Base-by-base conservation (phyloP, 2,888 invertebrate genomes). In the Chouioia cunea region DNA sequence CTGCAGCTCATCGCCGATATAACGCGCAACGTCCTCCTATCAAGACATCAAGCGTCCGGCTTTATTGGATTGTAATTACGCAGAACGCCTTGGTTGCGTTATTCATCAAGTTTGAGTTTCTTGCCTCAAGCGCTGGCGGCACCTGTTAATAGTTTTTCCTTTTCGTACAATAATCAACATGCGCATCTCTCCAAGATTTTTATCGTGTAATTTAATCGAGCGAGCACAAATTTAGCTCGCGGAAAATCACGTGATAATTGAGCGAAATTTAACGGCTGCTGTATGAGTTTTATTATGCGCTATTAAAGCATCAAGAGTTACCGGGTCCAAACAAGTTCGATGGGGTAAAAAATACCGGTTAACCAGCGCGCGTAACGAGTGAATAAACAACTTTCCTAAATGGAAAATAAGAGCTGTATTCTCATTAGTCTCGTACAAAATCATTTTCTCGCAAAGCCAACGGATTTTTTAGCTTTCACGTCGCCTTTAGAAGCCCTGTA, bases 11-110 rank as follows among this genome's bases (percentile, higher is more conserved):
- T 64, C 64, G 27, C 47, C 47, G 46, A 23, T 52, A 22, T 62
- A 56, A 50, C 50, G 48, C 22, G 22, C 20, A 18, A 52, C 54
- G 54, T 23, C 54, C 23, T 12, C 27, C 52, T 64, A 72, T 72
- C 72, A 69, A 72, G 72, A 72, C 68, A 65, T 72, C 69, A 60
- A 58, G 67, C 47, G 64, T 67, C 50, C 20, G 59, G 53, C 16
- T n/a, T 62, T 22, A 62, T 65, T 57, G 65, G 68, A 14, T 46
- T 8, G 57, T 27, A 65, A 72, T 72, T 65, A 72, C 52, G 46
- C 14, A 36, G 14, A 10, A 23, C 20, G 2, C 12, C 23, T 23
- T 14, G 54, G 3, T 23, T 14, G 56, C 27, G 15, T 10, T 36
- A 20, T 57, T 57, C 6, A 36, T 57, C 36, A 57, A 52, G 52